Percentiles rank a stretch among this genome's conserved stretches.
phyloP scores from a whole-genome alignment of 2,888 invertebrate species.

The Drosophila conformis region DNA sequence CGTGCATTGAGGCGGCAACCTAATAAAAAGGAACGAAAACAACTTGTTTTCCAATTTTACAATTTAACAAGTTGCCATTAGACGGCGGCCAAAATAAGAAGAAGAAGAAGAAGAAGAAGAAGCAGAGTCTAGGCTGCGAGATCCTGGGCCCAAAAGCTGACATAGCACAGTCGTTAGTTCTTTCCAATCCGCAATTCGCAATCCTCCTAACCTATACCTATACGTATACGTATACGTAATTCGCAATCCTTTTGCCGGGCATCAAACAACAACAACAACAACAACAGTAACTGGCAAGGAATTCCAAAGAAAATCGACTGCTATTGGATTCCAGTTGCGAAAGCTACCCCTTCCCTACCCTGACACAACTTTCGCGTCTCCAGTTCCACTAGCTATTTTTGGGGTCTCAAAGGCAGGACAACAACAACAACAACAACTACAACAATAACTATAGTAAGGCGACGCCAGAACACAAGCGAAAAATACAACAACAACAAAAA shows the following conservation, averaged over 20 bases:
- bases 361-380: constrained; percentile 33
- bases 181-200: constrained; percentile 30
- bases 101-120: background rate
- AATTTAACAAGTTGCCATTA: constrained; percentile 83
- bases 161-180: constrained; percentile 65
- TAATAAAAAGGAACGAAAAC: constrained; percentile 83
- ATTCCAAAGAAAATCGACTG: constrained; percentile 80
- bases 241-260: constrained; percentile 76
- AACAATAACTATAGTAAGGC: constrained; percentile 50
- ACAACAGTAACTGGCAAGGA: constrained; percentile 49
- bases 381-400: constrained; percentile 34
- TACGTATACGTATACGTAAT: constrained; percentile 42
- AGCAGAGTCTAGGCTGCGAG: background rate
- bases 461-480: constrained; percentile 34
- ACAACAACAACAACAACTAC: constrained; percentile 25
- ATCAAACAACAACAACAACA: constrained; percentile 32
- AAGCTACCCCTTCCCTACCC: constrained; percentile 11
- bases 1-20: constrained; percentile 78
- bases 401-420: constrained; percentile 40
- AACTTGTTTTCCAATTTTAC: constrained; percentile 84
- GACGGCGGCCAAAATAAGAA: constrained; percentile 39
- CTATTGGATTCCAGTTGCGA: constrained; percentile 72
- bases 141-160: constrained; percentile 13
- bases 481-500: constrained; percentile 26
- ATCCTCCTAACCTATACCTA: constrained; percentile 12